Evolutionary conservation across 2,888 invertebrate genomes (phyloP).

Genomic region (Cacoxenus indagator): DNA sequence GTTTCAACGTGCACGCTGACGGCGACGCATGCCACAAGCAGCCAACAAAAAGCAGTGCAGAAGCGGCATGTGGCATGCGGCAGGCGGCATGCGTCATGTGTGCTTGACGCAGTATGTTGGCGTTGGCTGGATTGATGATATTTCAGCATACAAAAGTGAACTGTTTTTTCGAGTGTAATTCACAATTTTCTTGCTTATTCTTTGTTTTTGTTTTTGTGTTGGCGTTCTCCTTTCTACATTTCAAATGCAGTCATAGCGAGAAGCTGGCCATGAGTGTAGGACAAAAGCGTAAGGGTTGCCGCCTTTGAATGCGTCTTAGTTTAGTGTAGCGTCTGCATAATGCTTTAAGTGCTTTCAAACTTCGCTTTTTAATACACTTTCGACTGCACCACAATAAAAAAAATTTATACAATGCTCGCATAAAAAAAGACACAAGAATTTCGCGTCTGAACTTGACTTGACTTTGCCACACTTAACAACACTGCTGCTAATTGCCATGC

Average conservation of each 20-base stretch:
- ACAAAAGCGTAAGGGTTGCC: no score
- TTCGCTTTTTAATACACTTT: no score
- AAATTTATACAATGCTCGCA: no score
- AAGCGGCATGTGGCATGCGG: constrained; percentile 3
- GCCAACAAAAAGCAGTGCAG: neutral
- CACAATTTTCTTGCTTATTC: constrained; percentile 45
- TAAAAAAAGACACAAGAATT: neutral
- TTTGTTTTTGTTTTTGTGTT: neutral
- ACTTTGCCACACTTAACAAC: neutral
- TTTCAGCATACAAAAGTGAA: no score
- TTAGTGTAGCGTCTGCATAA: no score
- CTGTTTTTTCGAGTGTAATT: constrained; percentile 59
- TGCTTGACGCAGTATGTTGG: constrained; percentile 13
- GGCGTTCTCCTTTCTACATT: constrained; percentile 53
- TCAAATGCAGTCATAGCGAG: constrained; percentile 44
- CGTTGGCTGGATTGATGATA: constrained; percentile 31
- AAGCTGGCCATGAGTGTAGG: no score
- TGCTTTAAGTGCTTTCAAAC: no score
- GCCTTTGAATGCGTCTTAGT: no score
- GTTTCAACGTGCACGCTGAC: constrained; percentile 42
- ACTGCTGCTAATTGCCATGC: neutral
- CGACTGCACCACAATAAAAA: no score
- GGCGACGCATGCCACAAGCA: constrained; percentile 22
- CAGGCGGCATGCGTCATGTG: constrained; percentile 40
- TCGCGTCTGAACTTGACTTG: constrained; percentile 3